Base-by-base conservation (phyloP, 1,140 invertebrate species). In the Ditylenchus dipsaci region DNA sequence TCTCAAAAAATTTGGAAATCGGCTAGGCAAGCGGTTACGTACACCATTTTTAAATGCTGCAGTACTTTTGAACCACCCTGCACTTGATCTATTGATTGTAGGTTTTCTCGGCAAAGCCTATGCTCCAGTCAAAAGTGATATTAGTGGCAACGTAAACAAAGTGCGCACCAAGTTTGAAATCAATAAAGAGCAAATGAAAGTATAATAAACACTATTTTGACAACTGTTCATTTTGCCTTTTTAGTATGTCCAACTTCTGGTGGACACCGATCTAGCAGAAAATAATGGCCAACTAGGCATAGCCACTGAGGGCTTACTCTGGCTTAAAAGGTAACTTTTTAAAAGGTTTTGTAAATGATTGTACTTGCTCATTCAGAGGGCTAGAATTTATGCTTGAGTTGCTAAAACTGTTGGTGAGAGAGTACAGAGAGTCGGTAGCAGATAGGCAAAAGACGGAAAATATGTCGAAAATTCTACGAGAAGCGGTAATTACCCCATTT, bases 321-420 rank as follows among this genome's bases (percentile, higher is more conserved):
- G 76, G 76, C 29, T 77, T 15, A 77, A 77, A 66, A 45, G 76
- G 75, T 77, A 19, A 7, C 7, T 29, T 63, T 63, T 7, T 7
- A 5, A 13, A 58, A 26, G 42, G 8, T 8, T 63, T 63, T 19
- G 5, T 67, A 29, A 29, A 1, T 3, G 21, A n/a, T 0, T 27
- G 65, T 42, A 66, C 15, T 65, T 13, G 5, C 21, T 23, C 43
- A 45, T 53, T 49, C 30, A 74, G 73, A 33, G 73, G 73, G 0
- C 60, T 75, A 21, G 74, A 75, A 57, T 75, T 75, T 45, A 77
- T 77, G 76, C 62, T 79, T n/a, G 60, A 65, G 30, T n/a, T 77
- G 30, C 61, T 77, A 11, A 26, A n/a, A 17, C 23, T 53, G 23
- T 27, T 77, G 29, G 76, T 77, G 17, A 56, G 69, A 53, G 72